Evolutionary conservation across 2,888 invertebrate species (phyloP), one percentile per base, ranked within the genome.

Genomic region (Galeruca laticollis): DNA sequence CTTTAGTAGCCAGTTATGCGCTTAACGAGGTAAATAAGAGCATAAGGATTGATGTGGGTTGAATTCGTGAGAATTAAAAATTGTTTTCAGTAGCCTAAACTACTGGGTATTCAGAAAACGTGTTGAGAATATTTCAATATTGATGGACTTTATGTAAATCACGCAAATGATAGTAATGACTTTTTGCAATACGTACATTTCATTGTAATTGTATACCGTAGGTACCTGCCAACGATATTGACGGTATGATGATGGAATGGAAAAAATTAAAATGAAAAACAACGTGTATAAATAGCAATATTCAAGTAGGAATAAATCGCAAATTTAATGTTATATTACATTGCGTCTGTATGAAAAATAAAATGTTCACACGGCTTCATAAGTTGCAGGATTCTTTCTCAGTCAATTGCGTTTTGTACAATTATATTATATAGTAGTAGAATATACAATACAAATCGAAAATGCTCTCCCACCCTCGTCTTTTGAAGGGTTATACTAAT

Each of bases 61-160:
- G 59, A 66, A 66, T 51, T 66, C 66, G 66, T 66, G 66, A 66
- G 66, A 66, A 66, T 59, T 66, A 66, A 66, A 66, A 66, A 66
- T 49, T 51, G 59, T 66, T 66, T 66, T 66, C 66, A 66, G 66
- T 66, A 66, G 66, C 66, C 47, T 51, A 66, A 66, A 66, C 66
- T 66, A 66, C 66, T 51, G 66, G 66, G 66, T 66, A 66, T 66
- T 66, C 35, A 47, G 52, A 52, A 66, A 66, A 66, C 66, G 66
- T 66, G 66, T 66, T 66, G 66, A 66, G 66, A 66, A 66, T 66
- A 66, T 66, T 66, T 60, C 66, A 59, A 26, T 60, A 66, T 66
- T 65, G 57, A 65, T 57, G 65, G 57, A 11, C 54, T 57, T 65
- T 26, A 66, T 66, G 66, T 37, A 60, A 66, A 63, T 56, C 43